Conservation (phyloP, 1,140 invertebrate species). For the Lerema accius region DNA sequence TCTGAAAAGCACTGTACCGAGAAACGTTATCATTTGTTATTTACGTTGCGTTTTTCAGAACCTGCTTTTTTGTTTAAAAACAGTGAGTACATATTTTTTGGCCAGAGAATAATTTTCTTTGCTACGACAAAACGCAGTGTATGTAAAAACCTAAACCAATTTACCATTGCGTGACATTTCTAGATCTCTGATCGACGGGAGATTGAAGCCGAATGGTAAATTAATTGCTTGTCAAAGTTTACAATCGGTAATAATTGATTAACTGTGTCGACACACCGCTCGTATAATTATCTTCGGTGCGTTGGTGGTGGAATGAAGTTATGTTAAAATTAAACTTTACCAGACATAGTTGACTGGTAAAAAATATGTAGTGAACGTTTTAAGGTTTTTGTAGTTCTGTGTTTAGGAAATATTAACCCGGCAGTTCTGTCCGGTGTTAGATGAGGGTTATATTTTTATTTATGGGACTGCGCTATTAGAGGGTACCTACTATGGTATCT, state of each 20-base stretch:
- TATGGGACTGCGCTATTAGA: too few relatives aligned
- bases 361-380: background rate
- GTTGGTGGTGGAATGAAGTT: slow-evolving; percentile 19
- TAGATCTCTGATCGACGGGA: slow-evolving; percentile 27
- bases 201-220: slow-evolving; percentile 29
- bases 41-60: too few relatives aligned
- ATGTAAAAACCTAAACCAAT: slow-evolving; percentile 8
- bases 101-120: too few relatives aligned
- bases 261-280: slow-evolving; percentile 21
- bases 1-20: too few relatives aligned
- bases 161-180: slow-evolving; percentile 28
- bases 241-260: slow-evolving; percentile 30
- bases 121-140: background rate
- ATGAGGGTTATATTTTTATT: too few relatives aligned
- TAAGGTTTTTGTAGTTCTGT: background rate
- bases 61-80: too few relatives aligned
- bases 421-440: too few relatives aligned
- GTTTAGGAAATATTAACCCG: too few relatives aligned
- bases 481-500: too few relatives aligned
- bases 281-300: slow-evolving; percentile 17
- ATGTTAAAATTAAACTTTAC: background rate
- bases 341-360: background rate
- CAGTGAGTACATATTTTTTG: too few relatives aligned
- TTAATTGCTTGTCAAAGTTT: slow-evolving; percentile 34
- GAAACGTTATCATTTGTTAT: too few relatives aligned